Base-by-base conservation (phyloP, 30 jellyfish, hydroid and myxozoan species). In the Cassiopea xamachana region DNA sequence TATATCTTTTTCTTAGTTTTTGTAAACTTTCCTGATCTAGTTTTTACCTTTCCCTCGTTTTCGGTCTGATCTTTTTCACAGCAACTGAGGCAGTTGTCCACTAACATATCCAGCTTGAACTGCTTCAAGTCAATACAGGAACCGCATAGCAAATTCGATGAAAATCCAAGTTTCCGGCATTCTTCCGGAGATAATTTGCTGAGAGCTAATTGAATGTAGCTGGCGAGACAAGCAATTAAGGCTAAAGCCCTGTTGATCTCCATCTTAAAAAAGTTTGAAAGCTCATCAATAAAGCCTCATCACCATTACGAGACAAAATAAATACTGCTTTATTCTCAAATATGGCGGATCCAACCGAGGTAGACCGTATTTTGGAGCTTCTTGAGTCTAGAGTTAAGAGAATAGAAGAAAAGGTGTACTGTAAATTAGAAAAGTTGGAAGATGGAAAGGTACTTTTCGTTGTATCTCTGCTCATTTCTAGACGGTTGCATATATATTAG, bases 41-140 rank as follows among this genome's bases (percentile, higher is more conserved):
- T 9, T 64, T 19, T 71, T 19, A 90, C 97, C 97, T 82, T 74
- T 73, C 94, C 96, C 89, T 92, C 93, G 83, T 86, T 89, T 51
- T 94, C 98, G 73, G 92, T 97, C 88, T 89, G 92, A 75, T 92
- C 98, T 17, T 93, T 82, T 68, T 94, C 97, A 83, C 98, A 94
- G 61, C 98, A 94, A 58, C 90, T 89, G 76, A 55, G 81, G 80
- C 98, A 94, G 82, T 75, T 86, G 55, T 86, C 96, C 18, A 90
- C 95, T 16, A 94, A 60, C 46, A 58, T 59, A 62, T 82, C 92
- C 45, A 94, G 86, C 61, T 88, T 88, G 89, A 94, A 94, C 90
- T 94, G 94, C 86, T 94, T 94, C 86, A 94, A 69, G 67, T 94
- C 94, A 78, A 86, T 96, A 75, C 98, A 94, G 2, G 97, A 85